phyloP scores from a whole-genome alignment of 2,113 vertebrate genomes.

The Chamaetylas fuelleborni region DNA sequence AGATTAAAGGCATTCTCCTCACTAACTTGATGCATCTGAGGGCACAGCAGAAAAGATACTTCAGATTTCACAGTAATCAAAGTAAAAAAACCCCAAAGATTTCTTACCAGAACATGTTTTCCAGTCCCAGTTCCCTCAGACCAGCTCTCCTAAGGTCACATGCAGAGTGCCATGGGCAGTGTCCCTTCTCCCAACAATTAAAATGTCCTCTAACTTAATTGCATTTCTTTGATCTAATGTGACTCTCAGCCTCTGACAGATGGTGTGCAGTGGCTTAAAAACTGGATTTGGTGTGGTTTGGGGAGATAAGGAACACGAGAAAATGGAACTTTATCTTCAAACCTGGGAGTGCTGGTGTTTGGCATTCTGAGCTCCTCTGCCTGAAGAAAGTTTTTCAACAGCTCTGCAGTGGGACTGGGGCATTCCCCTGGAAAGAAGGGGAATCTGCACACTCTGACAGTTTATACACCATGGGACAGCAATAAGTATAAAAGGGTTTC shows the following conservation, averaged over 20 bases:
- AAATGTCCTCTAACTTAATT: background rate
- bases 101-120: background rate
- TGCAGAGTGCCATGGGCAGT: background rate
- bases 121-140: background rate
- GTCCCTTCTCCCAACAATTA: background rate
- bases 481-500: background rate
- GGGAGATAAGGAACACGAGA: background rate
- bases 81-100: background rate
- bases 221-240: background rate
- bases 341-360: background rate
- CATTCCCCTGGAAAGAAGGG: background rate
- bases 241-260: background rate
- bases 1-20: background rate
- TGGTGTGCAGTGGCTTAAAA: background rate
- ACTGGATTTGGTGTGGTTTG: background rate
- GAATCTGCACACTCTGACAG: background rate
- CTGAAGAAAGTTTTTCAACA: background rate
- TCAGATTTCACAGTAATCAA: background rate
- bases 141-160: background rate
- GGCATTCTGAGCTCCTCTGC: background rate
- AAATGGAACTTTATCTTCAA: background rate
- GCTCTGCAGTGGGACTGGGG: background rate
- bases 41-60: background rate
- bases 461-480: background rate
- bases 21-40: background rate